Evolutionary conservation across 2,797 vertebrate genomes (phyloP).

Genomic region (Pempheris klunzingeri): DNA sequence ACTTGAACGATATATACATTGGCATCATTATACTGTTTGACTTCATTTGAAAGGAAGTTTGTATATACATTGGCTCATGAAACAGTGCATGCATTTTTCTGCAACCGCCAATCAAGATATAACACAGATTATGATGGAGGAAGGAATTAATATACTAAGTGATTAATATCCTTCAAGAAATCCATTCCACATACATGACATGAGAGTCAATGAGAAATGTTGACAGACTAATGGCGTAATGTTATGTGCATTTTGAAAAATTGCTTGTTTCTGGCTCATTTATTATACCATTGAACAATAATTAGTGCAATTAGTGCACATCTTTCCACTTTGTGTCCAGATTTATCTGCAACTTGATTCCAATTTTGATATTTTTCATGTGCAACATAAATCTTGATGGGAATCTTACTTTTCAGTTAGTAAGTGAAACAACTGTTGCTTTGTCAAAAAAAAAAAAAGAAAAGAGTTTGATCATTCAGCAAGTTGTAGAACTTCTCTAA

Average conservation of each 20-base stretch:
- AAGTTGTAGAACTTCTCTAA: constrained; percentile 28
- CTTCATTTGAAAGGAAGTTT: not conserved
- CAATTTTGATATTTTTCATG: constrained; percentile 14
- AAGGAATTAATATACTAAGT: not conserved
- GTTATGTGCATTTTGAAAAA: not conserved
- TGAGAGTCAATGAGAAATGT: not conserved
- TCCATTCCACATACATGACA: not conserved
- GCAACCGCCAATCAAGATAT: not conserved
- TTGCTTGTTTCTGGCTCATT: no score
- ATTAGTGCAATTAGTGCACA: no score
- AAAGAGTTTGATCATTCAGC: constrained; percentile 28
- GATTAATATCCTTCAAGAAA: not conserved
- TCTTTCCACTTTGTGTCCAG: not conserved
- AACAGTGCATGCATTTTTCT: not conserved
- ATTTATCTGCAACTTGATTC: constrained; percentile 16
- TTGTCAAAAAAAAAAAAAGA: no score
- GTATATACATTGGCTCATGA: not conserved
- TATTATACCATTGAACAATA: no score
- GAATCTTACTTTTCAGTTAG: constrained; percentile 14
- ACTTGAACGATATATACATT: not conserved
- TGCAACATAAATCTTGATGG: not conserved
- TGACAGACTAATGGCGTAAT: not conserved
- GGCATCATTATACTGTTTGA: not conserved
- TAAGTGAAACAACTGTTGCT: constrained; percentile 16
- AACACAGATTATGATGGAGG: not conserved